Base-by-base conservation (phyloP, 2,113 vertebrate species). In the Tenrec ecaudatus region DNA sequence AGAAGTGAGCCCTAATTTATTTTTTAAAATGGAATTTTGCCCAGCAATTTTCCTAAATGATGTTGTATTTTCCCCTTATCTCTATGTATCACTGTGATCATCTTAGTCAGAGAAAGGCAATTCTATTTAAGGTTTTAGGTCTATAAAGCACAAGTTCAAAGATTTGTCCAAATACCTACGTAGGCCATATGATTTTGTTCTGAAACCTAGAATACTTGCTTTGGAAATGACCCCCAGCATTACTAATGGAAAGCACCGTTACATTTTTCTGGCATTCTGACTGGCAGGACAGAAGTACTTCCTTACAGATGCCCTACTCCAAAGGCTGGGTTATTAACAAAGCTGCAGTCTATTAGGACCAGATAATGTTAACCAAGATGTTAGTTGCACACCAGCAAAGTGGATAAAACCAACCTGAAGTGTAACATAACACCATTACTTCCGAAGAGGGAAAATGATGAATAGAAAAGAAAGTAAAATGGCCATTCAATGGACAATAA, bases 21-120 rank as follows among this genome's bases (percentile, higher is more conserved):
- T 64, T 40, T 40, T 80, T 40, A 92, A 92, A 40, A 92, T 78
- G 88, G n/a, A 47, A 77, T 90, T 95, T 53, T 95, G 29, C 38
- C 33, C 14, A 88, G 79, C 11, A 79, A 25, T 66, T 86, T 95
- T 93, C 43, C 75, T 81, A 93, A 86, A 75, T 92, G 27, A 88
- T 92, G 57, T 3, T 62, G 3, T 69, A 69, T n/a, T 91, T 92
- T 76, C 3, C 43, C n/a, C 40, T 92, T 83, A 86, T 60, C 38
- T 68, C 64, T 79, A 43, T 29, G 22, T 75, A 88, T 88, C 47
- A 86, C n/a, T 88, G 84, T 62, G 89, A 90, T 76, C 38, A 91
- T 9, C 7, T 57, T 36, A 69, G 20, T 66, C 78, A 79, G 82
- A 92, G 20, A 66, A 66, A 81, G 38, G 12, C 22, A 43, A 79